phyloP scores from a whole-genome alignment of 2,797 vertebrate species.

The Parauchenoglanis ngamensis region DNA sequence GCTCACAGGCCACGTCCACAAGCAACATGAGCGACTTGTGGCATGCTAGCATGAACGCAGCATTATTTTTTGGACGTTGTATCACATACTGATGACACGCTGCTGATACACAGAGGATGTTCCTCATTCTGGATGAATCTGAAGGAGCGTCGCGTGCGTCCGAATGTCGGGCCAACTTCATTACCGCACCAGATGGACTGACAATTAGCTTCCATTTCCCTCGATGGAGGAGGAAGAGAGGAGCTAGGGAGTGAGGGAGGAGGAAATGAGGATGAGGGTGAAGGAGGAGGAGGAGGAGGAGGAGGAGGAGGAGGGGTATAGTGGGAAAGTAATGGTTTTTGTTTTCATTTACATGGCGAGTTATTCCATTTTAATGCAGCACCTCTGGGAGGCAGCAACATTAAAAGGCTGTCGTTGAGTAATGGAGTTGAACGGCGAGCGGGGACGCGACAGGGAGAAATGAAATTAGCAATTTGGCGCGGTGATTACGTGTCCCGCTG shows the following conservation, averaged over 20 bases:
- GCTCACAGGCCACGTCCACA: neutral
- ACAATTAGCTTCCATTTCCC: conserved; percentile 81
- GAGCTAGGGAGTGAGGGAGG: conserved; percentile 58
- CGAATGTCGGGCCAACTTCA: conserved; percentile 66
- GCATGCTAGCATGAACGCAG: neutral
- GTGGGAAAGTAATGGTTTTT: conserved; percentile 69
- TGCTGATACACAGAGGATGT: neutral
- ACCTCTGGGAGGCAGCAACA: conserved; percentile 77
- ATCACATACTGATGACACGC: neutral
- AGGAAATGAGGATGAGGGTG: conserved; percentile 64
- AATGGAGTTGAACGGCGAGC: conserved; percentile 83
- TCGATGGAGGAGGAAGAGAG: conserved; percentile 65
- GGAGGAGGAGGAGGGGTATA: conserved; percentile 60
- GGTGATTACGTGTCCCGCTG: conserved; percentile 80
- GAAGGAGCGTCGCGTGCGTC: conserved; percentile 9
- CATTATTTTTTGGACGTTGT: neutral
- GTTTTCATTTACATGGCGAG: conserved; percentile 84
- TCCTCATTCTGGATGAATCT: neutral
- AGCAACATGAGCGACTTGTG: neutral
- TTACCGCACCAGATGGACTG: conserved; percentile 79
- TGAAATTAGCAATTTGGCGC: conserved; percentile 83
- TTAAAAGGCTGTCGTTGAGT: conserved; percentile 86
- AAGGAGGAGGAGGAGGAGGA: conserved; percentile 63
- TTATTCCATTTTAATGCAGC: conserved; percentile 83
- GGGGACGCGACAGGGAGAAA: conserved; percentile 74